A percentile compares a stretch with the other conserved stretches of the same genome.
phyloP scores from a whole-genome alignment of 2,113 vertebrate genomes.

The Gavia stellata region DNA sequence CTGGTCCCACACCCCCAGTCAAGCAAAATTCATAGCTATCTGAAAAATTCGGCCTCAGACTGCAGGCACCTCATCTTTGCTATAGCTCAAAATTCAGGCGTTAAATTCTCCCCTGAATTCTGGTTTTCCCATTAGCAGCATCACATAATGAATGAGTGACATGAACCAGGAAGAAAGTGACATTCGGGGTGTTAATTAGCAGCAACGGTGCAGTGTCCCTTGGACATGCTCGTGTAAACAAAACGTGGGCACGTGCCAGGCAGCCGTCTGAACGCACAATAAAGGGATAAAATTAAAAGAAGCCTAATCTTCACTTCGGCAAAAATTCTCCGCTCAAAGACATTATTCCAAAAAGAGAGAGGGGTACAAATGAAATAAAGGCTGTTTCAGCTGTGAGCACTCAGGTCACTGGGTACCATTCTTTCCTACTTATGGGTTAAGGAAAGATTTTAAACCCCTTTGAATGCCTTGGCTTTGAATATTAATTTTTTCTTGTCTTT shows the following conservation, averaged over 20 bases:
- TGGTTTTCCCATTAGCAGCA: rapidly evolving
- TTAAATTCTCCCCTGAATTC: neutral
- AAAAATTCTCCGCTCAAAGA: neutral
- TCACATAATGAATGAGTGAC: neutral
- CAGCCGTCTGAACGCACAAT: neutral
- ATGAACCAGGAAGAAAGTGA: neutral
- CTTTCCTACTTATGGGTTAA: neutral
- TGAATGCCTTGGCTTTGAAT: neutral
- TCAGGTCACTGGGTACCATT: neutral
- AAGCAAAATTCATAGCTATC: neutral
- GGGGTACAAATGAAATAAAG: neutral
- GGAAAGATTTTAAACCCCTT: neutral
- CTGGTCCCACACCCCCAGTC: neutral
- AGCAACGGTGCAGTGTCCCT: neutral
- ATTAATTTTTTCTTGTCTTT: neutral
- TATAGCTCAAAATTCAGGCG: neutral
- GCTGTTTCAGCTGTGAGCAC: neutral
- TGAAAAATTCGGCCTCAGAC: neutral
- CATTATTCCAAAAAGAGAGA: neutral
- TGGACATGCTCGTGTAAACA: neutral
- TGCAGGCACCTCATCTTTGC: neutral
- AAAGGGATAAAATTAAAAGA: neutral
- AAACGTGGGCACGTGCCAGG: rapidly evolving
- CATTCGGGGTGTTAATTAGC: neutral
- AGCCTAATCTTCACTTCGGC: neutral